phyloP scores from a whole-genome alignment of 2,797 vertebrate genomes.

The Mus minutoides region DNA sequence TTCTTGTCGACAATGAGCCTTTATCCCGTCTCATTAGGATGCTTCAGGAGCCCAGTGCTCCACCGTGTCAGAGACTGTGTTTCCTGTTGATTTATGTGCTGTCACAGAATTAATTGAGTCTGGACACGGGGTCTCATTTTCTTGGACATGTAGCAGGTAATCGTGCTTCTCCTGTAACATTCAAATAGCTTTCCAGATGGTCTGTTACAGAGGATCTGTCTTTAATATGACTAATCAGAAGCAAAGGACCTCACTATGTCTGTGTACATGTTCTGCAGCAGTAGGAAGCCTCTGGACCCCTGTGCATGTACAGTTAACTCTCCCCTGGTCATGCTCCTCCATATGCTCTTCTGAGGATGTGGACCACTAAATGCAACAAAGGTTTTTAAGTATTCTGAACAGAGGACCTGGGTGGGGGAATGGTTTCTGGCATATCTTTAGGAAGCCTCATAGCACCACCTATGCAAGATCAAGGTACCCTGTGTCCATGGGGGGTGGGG shows the following conservation, averaged over 20 bases:
- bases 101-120: slow-evolving; percentile 60
- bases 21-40: slow-evolving; percentile 61
- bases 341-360: not conserved
- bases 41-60: not conserved
- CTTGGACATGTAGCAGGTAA: slow-evolving; percentile 58
- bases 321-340: not conserved
- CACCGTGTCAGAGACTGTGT: not conserved
- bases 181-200: slow-evolving; percentile 69
- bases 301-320: not conserved
- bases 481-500: not conserved
- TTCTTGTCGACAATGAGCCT: not conserved
- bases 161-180: slow-evolving; percentile 49
- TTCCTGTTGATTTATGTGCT: slow-evolving; percentile 59
- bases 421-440: not conserved
- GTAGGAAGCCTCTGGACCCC: not conserved
- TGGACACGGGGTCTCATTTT: slow-evolving; percentile 65
- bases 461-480: not conserved
- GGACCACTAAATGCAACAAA: not conserved
- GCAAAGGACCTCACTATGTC: slow-evolving; percentile 5
- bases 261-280: not conserved
- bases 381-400: not conserved
- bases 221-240: slow-evolving; percentile 65
- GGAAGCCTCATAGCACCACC: not conserved
- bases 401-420: not conserved
- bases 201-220: slow-evolving; percentile 36